These are phyloP conservation scores for Tursiops truncatus DNA, from an alignment of 2,113 vertebrate species.

Conservation along the genomic window DNA sequence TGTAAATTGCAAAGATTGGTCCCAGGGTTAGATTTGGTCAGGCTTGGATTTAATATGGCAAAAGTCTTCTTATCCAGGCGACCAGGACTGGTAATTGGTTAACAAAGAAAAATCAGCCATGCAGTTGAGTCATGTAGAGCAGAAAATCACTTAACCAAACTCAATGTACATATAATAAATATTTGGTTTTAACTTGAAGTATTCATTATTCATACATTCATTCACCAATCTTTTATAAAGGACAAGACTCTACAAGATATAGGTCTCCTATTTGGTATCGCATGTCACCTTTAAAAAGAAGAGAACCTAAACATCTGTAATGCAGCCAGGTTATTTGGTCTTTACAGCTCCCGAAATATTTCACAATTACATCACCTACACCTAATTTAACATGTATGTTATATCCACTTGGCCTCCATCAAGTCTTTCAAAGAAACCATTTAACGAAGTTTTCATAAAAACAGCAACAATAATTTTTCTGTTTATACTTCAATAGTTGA, in stretches of 20 bases:
- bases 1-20: neutral
- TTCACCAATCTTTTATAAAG: neutral
- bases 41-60: neutral
- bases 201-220: neutral
- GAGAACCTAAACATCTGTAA: neutral
- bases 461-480: neutral
- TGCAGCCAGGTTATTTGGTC: neutral
- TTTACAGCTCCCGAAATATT: neutral
- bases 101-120: neutral
- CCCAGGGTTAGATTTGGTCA: neutral
- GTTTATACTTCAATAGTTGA: neutral
- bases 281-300: neutral
- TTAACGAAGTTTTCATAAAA: neutral
- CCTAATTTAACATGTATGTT: neutral
- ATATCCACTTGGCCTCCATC: neutral
- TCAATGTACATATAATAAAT: neutral
- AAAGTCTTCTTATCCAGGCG: neutral
- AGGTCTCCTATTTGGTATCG: neutral
- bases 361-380: neutral
- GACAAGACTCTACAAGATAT: neutral
- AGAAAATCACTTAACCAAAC: slow-evolving; percentile 14
- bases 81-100: neutral
- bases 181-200: slow-evolving; percentile 17
- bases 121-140: neutral
- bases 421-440: slow-evolving; percentile 8